These are phyloP conservation scores for Pelobates cultripes DNA, from an alignment of 2,797 vertebrate species.

Conservation along the genomic window DNA sequence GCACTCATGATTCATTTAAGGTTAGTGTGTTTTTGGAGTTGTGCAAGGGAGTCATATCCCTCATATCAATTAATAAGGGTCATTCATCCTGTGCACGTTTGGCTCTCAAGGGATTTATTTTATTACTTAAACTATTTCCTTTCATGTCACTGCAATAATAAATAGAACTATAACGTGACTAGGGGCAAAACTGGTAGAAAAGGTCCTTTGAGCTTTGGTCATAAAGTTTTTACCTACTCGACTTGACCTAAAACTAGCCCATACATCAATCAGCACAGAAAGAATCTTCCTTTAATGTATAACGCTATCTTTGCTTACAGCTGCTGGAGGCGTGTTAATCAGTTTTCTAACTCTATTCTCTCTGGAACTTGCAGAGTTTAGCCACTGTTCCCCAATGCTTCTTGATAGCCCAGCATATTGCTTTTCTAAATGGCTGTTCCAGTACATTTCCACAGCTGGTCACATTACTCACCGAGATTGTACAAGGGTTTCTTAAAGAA, in stretches of 20 bases:
- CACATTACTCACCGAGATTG: slow-evolving; percentile 34
- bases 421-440: slow-evolving; percentile 28
- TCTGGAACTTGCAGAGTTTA: background rate
- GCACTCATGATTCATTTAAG: too few species aligned
- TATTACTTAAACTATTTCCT: too few species aligned
- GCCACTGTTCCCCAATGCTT: background rate
- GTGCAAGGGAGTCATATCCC: too few species aligned
- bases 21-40: too few species aligned
- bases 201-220: background rate
- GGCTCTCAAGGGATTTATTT: too few species aligned
- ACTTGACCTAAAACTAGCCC: background rate
- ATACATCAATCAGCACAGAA: background rate
- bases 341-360: background rate
- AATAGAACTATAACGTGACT: too few species aligned
- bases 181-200: background rate
- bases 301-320: background rate
- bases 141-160: too few species aligned
- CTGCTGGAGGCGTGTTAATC: background rate
- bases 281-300: background rate
- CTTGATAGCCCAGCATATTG: background rate
- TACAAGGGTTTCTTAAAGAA: slow-evolving; percentile 47
- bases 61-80: too few species aligned
- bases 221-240: background rate
- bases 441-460: background rate
- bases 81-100: too few species aligned